Evolutionary conservation across 2,888 invertebrate genomes (phyloP).

Genomic region (Pogonocherus hispidulus): DNA sequence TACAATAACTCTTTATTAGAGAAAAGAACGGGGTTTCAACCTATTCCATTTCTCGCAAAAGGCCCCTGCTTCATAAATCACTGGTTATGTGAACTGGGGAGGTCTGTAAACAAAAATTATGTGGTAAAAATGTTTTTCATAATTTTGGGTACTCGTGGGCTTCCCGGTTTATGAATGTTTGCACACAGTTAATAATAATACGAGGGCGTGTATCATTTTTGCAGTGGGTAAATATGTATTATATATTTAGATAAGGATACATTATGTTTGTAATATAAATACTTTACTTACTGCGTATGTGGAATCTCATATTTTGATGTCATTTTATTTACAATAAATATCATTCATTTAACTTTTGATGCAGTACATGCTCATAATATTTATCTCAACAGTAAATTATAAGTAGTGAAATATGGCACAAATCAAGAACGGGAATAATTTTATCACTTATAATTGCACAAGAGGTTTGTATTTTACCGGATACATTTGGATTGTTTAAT

Average conservation of each 20-base stretch:
- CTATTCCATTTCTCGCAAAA: not conserved
- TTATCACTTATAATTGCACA: too few species aligned
- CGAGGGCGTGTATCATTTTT: not conserved
- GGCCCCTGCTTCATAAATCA: not conserved
- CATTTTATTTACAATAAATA: too few species aligned
- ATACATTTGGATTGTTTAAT: too few species aligned
- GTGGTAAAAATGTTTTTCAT: not conserved
- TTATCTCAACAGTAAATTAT: too few species aligned
- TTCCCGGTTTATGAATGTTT: conserved; percentile 6
- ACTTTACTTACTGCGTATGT: not conserved
- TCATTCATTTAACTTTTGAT: too few species aligned
- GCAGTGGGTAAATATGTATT: not conserved
- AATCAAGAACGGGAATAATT: too few species aligned
- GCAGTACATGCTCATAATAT: too few species aligned
- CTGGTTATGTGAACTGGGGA: conserved; percentile 4
- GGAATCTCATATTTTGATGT: not conserved
- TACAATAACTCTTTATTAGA: conserved; percentile 1
- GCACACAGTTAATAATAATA: not conserved
- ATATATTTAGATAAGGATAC: not conserved
- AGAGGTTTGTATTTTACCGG: too few species aligned
- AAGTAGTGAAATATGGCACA: too few species aligned
- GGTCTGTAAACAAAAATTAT: conserved; percentile 4
- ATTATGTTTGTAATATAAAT: not conserved
- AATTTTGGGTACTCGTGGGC: not conserved
- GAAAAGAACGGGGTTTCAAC: conserved; percentile 1